Percentiles rank a stretch among this genome's conserved stretches.
Evolutionary conservation across 2,888 invertebrate species (phyloP).

Genomic region (Drosophila incognita): DNA sequence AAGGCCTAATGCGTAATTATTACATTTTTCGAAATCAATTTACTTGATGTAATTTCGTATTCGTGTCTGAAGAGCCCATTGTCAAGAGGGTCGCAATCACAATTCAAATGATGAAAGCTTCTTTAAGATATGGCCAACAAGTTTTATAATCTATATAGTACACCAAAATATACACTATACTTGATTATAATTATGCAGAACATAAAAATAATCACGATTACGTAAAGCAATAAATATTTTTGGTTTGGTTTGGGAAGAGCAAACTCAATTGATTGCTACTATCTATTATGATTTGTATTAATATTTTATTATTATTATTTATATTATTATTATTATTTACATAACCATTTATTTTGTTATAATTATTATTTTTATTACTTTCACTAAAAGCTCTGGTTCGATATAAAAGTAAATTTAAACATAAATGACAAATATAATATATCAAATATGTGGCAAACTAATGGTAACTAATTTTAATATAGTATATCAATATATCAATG

Average conservation of each 20-base stretch:
- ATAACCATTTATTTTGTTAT: background rate
- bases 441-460: background rate
- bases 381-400: background rate
- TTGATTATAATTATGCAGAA: background rate
- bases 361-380: background rate
- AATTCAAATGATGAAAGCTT: background rate
- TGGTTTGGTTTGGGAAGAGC: background rate
- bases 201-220: background rate
- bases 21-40: constrained; percentile 39
- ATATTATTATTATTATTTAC: background rate
- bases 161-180: background rate
- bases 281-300: background rate
- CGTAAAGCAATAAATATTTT: background rate
- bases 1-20: constrained; percentile 48
- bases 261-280: background rate
- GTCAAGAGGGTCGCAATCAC: constrained; percentile 15
- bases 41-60: constrained; percentile 12
- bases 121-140: background rate
- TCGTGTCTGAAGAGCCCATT: constrained; percentile 14
- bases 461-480: background rate
- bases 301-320: background rate
- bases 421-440: background rate
- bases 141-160: background rate
- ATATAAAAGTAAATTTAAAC: background rate
- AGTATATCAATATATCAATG: background rate